phyloP scores from a whole-genome alignment of 2,113 vertebrate species.

The Petrocephalus microphthalmus region DNA sequence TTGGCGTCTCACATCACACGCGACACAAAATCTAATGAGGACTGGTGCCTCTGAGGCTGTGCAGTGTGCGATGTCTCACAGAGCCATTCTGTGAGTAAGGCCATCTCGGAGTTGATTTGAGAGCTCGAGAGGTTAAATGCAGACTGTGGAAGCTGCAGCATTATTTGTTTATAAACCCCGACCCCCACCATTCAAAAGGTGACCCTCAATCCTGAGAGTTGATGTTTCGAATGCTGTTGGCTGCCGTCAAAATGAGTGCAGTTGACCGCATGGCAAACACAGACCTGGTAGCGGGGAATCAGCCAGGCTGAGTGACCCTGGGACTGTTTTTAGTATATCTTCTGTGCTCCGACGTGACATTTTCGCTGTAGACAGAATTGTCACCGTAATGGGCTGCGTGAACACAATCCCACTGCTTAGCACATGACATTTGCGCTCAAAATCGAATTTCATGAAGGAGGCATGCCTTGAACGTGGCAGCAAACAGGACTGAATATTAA shows the following conservation, averaged over 20 bases:
- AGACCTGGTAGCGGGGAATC: background rate
- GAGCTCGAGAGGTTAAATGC: background rate
- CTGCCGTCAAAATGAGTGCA: background rate
- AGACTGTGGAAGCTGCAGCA: background rate
- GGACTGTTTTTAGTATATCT: background rate
- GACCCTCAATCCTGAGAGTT: background rate
- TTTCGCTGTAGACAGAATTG: background rate
- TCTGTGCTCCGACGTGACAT: background rate
- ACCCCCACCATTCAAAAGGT: background rate
- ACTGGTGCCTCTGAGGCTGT: background rate
- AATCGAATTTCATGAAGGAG: background rate
- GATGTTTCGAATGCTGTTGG: background rate
- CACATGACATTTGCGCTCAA: background rate
- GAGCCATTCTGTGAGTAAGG: background rate
- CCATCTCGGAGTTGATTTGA: background rate
- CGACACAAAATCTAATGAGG: background rate
- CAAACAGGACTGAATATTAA: background rate
- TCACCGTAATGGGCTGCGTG: background rate
- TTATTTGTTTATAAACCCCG: background rate
- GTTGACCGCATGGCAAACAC: background rate
- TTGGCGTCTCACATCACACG: background rate
- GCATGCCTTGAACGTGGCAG: background rate
- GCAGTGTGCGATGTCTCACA: background rate
- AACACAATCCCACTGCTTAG: background rate
- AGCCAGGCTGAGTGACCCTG: background rate